Evolutionary conservation across 1,140 invertebrate species (phyloP).

Genomic region (Procambarus clarkii): DNA sequence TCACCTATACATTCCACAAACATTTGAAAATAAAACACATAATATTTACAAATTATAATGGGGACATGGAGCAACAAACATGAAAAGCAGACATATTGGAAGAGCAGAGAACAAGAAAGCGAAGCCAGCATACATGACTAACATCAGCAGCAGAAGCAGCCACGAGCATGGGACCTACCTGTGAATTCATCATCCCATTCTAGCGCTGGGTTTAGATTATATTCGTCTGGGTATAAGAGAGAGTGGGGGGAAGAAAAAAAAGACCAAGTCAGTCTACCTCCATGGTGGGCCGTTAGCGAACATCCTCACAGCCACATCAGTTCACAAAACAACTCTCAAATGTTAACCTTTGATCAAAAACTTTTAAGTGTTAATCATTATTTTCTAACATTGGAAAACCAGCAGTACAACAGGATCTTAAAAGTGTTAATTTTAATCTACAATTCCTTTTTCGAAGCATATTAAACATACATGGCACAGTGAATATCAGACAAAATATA

Average conservation of each 20-base stretch:
- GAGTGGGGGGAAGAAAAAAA: slow-evolving; percentile 75
- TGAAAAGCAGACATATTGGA: slow-evolving; percentile 11
- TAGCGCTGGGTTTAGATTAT: slow-evolving; percentile 99
- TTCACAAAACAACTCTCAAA: slow-evolving; percentile 33
- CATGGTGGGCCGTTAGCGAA: slow-evolving; percentile 57
- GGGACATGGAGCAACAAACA: background rate
- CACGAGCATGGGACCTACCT: slow-evolving; percentile 86
- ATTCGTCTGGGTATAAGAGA: slow-evolving; percentile 86
- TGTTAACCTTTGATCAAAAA: slow-evolving; percentile 28
- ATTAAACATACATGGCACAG: slow-evolving; percentile 44
- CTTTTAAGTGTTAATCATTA: slow-evolving; percentile 49
- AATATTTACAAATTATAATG: background rate
- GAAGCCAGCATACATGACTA: background rate
- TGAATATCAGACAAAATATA: slow-evolving; percentile 14
- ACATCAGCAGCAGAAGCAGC: slow-evolving; percentile 1
- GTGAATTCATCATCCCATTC: slow-evolving; percentile 99
- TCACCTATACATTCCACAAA: background rate
- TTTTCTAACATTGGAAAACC: slow-evolving; percentile 43
- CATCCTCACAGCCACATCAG: slow-evolving; percentile 66
- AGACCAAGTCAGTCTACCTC: slow-evolving; percentile 64
- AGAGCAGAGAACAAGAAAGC: slow-evolving; percentile 19
- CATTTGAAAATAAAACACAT: background rate
- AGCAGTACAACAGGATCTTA: slow-evolving; percentile 39
- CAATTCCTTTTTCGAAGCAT: slow-evolving; percentile 18
- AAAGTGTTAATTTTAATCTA: slow-evolving; percentile 54